phyloP scores from a whole-genome alignment of 30 jellyfish, hydroid and myxozoan species.

The Phacellophora camtschatica region DNA sequence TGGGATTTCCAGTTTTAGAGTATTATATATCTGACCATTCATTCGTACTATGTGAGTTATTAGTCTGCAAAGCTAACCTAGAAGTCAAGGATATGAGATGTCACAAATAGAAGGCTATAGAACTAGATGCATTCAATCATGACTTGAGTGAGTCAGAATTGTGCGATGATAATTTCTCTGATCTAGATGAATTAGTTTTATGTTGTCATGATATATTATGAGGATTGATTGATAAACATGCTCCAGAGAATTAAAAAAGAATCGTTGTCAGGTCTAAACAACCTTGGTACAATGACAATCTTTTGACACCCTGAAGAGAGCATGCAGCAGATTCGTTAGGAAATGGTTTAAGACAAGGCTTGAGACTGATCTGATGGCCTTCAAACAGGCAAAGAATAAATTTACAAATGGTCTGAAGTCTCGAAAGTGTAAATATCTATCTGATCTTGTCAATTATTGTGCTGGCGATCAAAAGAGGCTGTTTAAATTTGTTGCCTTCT shows the following conservation, averaged over 20 bases:
- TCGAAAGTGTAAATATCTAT: constrained; percentile 11
- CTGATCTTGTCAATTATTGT: constrained; percentile 33
- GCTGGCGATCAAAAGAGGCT: constrained; percentile 51
- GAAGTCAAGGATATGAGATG: background rate
- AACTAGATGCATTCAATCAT: constrained; percentile 15
- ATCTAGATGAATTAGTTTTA: background rate
- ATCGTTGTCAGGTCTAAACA: constrained; percentile 20
- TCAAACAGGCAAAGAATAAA: constrained; percentile 30
- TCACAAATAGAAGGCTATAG: constrained; percentile 18
- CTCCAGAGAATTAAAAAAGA: constrained; percentile 6
- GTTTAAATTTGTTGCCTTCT: constrained; percentile 21
- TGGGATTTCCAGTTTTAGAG: constrained; percentile 27
- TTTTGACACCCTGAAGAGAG: constrained; percentile 13
- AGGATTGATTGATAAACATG: constrained; percentile 7
- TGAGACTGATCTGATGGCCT: constrained; percentile 6
- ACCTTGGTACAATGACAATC: constrained; percentile 30
- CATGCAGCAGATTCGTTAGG: constrained; percentile 7
- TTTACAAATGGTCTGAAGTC: background rate
- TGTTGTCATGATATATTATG: constrained; percentile 7
- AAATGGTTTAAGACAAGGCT: constrained; percentile 6
- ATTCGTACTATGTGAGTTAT: background rate
- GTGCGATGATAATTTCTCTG: too few species aligned
- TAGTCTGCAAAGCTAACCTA: background rate
- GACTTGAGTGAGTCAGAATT: constrained; percentile 35
- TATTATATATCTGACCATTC: constrained; percentile 32